Evolutionary conservation across 2,888 invertebrate species (phyloP).

Genomic region (Apomyelois bistriatella): DNA sequence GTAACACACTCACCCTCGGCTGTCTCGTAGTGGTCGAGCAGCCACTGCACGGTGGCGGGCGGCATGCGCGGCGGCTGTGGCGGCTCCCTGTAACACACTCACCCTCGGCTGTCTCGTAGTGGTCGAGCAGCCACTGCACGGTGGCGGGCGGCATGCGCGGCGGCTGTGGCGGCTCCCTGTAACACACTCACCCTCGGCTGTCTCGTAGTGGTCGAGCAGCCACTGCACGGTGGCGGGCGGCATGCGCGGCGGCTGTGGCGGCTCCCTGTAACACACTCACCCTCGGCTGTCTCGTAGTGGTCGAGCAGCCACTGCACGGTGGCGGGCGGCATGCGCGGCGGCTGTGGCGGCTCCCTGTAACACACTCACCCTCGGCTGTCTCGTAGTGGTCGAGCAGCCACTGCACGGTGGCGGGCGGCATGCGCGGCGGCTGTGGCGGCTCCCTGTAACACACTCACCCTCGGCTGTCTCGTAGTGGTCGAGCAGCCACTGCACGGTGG

Average conservation of each 20-base stretch:
- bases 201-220: slow-evolving; percentile 99
- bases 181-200: slow-evolving; percentile 84
- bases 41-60: slow-evolving; percentile 95
- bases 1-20: slow-evolving; percentile 82
- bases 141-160: slow-evolving; percentile 85
- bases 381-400: slow-evolving; percentile 99
- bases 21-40: slow-evolving; percentile 98
- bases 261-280: slow-evolving; percentile 32
- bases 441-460: slow-evolving; percentile 35
- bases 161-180: slow-evolving; percentile 37
- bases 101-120: slow-evolving; percentile 98
- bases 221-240: slow-evolving; percentile 93
- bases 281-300: slow-evolving; percentile 98
- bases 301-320: slow-evolving; percentile 98
- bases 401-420: slow-evolving; percentile 90
- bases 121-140: slow-evolving; percentile 96
- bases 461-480: slow-evolving; percentile 99
- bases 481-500: slow-evolving; percentile 97
- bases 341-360: slow-evolving; percentile 22
- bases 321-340: slow-evolving; percentile 82
- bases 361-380: slow-evolving; percentile 87
- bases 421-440: slow-evolving; percentile 50
- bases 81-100: slow-evolving; percentile 16
- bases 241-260: slow-evolving; percentile 64
- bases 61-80: slow-evolving; percentile 60